Evolutionary conservation across 2,113 vertebrate species (phyloP), one percentile per base, ranked within the genome.

Genomic region (Porphyrio hochstetteri): DNA sequence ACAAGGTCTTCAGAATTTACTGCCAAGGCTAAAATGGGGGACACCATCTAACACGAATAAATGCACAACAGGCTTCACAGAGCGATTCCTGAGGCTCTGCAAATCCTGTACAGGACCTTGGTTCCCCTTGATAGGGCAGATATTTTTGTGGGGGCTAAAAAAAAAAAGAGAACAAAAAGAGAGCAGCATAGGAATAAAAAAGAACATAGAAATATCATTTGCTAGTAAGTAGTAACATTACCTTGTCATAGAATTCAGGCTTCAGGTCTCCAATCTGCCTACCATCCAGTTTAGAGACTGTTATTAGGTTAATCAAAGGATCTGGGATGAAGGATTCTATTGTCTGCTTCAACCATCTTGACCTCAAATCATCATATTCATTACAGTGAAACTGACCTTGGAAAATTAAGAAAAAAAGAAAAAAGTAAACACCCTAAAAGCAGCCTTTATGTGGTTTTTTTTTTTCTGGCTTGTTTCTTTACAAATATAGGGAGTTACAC

Each of bases 301-400:
- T 93, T 95, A 99, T 95, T 70, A 92, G 84, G 86, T 97, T 97
- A 65, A 88, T 90, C 48, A 99, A 87, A 69, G 98, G 86, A 28
- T 82, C 77, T 25, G 99, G 99, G 90, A 99, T 97, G 95, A 99
- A 99, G 57, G 99, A 99, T 96, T 99, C 98, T 81, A 99, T 97
- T 4, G 99, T 99, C 96, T 98, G 97, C 80, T 96, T 91, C 97
- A 98, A 95, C 99, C 98, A 97, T 6, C 78, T 97, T 59, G 91
- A 89, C 83, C 98, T 97, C 96, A 98, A 97, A 83, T 75, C 92
- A 93, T 99, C 98, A 50, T 98, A 97, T 82, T 99, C 99, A 57
- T 99, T 99, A 97, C 98, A 99, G 50, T 98, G 98, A 89, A 99
- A 97, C 50, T 96, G 93, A 75, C 98, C 99, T 99, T 97, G 90